Evolutionary conservation across 2,113 vertebrate species (phyloP).

Genomic region (Aldabrachelys gigantea): DNA sequence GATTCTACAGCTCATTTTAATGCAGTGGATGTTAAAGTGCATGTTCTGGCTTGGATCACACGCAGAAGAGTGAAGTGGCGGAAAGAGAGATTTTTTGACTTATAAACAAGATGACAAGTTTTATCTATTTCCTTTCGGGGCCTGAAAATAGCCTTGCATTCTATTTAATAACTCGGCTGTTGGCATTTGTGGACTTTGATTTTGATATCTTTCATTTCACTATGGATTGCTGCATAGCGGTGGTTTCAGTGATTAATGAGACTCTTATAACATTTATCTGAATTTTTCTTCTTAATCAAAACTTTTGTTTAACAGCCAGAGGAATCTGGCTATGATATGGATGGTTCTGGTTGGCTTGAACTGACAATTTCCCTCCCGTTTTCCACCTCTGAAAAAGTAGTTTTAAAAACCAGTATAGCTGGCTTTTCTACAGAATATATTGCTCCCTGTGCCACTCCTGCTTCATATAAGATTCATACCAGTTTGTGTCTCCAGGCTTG

Average conservation of each 20-base stretch:
- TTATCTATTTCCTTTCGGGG: neutral
- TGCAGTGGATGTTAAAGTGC: neutral
- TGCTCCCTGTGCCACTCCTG: neutral
- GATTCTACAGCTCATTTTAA: neutral
- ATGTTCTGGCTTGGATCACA: neutral
- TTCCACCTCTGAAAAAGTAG: fast-evolving
- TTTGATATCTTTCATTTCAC: neutral
- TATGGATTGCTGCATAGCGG: neutral
- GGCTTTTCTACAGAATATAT: neutral
- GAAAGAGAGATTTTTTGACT: neutral
- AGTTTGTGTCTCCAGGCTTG: neutral
- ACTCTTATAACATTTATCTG: neutral
- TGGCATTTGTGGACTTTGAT: neutral
- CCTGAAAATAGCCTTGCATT: neutral
- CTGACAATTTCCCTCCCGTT: neutral
- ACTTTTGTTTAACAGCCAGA: neutral
- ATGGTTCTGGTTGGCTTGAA: neutral
- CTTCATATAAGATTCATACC: neutral
- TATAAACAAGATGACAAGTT: neutral
- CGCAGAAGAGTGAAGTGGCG: neutral
- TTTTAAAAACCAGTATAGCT: neutral
- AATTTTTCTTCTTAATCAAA: neutral
- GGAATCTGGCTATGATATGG: neutral
- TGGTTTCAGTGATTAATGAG: neutral
- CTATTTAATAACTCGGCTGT: neutral